Evolutionary conservation across 2,113 vertebrate species (phyloP).

Genomic region (Cisticola juncidis): DNA sequence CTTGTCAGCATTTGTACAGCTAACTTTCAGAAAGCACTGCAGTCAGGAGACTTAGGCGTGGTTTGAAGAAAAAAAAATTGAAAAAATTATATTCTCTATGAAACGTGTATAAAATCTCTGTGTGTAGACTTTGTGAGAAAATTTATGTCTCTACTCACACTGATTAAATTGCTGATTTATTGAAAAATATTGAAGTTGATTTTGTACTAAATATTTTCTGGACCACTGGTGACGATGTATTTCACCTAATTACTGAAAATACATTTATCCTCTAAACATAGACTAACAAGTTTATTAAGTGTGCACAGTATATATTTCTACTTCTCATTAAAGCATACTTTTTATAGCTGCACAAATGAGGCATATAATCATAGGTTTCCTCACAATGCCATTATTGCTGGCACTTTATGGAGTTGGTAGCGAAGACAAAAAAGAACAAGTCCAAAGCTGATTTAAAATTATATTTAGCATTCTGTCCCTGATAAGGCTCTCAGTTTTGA

Average conservation of each 20-base stretch:
- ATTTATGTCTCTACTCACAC: background rate
- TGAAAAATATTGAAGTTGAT: background rate
- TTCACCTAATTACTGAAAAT: background rate
- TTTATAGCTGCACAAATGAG: background rate
- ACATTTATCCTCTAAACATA: background rate
- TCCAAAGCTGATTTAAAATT: background rate
- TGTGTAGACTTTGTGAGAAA: background rate
- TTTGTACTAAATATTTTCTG: background rate
- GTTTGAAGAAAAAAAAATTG: background rate
- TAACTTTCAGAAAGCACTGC: background rate
- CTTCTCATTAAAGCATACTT: background rate
- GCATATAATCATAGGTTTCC: background rate
- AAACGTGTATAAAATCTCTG: background rate
- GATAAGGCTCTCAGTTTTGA: slow-evolving; percentile 5
- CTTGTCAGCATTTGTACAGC: background rate
- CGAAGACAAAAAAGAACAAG: background rate
- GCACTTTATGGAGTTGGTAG: background rate
- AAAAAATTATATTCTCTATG: background rate
- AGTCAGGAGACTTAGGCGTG: background rate
- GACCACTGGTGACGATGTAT: background rate
- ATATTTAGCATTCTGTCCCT: background rate
- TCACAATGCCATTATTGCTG: background rate
- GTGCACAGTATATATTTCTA: background rate
- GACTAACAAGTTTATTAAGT: background rate
- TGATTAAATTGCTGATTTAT: background rate